Evolutionary conservation across 2,113 vertebrate genomes (phyloP).

Genomic region (Podarcis cretensis): DNA sequence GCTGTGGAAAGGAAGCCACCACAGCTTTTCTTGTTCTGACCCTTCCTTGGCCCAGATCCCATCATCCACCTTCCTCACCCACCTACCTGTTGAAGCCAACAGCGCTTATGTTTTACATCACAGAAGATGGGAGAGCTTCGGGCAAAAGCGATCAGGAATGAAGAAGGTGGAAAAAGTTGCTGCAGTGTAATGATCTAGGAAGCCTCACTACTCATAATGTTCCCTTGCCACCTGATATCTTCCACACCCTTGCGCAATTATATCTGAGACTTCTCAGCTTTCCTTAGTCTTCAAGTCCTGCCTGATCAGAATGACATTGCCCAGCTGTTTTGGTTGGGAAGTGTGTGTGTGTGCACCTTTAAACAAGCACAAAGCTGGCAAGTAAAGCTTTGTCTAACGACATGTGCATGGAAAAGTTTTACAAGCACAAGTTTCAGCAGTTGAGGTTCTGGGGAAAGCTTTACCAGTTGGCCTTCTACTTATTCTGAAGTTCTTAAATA

Average conservation of each 20-base stretch:
- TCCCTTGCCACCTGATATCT: not conserved
- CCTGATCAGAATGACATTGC: not conserved
- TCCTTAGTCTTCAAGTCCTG: not conserved
- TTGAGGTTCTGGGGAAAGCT: not conserved
- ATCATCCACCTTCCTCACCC: not conserved
- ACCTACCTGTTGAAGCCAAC: not conserved
- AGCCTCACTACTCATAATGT: not conserved
- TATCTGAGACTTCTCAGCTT: not conserved
- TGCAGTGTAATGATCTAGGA: not conserved
- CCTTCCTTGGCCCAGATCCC: not conserved
- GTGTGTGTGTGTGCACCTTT: not conserved
- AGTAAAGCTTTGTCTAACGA: not conserved
- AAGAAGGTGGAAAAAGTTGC: not conserved
- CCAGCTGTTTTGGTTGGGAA: not conserved
- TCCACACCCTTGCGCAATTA: not conserved
- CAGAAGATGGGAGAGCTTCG: not conserved
- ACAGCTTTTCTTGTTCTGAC: not conserved
- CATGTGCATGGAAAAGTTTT: not conserved
- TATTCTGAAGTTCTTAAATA: not conserved
- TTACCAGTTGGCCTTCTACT: not conserved
- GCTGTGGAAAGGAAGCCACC: not conserved
- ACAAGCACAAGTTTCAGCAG: not conserved
- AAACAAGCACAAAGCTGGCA: not conserved
- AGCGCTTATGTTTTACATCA: not conserved
- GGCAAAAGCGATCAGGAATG: not conserved